These are phyloP conservation scores for Eudyptes chrysolophus DNA, from an alignment of 2,113 vertebrate genomes.

Conservation along the genomic window DNA sequence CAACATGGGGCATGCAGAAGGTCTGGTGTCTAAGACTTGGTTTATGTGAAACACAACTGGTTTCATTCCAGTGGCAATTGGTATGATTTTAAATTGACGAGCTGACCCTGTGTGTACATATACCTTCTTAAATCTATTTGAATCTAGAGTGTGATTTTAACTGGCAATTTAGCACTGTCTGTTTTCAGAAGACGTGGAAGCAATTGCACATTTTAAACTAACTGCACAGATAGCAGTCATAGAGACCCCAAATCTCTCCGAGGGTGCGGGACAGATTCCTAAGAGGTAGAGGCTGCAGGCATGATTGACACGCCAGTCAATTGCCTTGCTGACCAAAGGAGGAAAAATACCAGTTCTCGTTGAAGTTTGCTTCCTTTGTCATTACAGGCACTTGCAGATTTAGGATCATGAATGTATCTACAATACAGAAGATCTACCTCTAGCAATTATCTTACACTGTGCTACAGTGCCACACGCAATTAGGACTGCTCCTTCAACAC, in stretches of 20 bases:
- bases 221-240: neutral
- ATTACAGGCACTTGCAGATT: constrained; percentile 6
- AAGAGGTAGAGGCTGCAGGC: neutral
- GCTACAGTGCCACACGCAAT: neutral
- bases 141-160: neutral
- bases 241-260: neutral
- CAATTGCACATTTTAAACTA: neutral
- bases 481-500: neutral
- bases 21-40: neutral
- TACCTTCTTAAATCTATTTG: neutral
- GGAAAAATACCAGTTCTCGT: neutral
- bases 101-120: neutral
- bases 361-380: neutral
- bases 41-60: neutral
- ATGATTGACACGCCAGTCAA: neutral
- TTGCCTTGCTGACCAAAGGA: neutral
- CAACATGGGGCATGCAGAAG: fast-evolving
- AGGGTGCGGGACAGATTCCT: neutral
- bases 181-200: neutral
- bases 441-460: neutral
- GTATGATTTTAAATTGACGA: neutral
- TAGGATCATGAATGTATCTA: neutral
- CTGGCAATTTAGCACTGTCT: neutral
- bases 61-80: neutral
- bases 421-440: neutral